These are phyloP conservation scores for Botia almorhae DNA, from an alignment of 2,797 vertebrate genomes.

Conservation along the genomic window DNA sequence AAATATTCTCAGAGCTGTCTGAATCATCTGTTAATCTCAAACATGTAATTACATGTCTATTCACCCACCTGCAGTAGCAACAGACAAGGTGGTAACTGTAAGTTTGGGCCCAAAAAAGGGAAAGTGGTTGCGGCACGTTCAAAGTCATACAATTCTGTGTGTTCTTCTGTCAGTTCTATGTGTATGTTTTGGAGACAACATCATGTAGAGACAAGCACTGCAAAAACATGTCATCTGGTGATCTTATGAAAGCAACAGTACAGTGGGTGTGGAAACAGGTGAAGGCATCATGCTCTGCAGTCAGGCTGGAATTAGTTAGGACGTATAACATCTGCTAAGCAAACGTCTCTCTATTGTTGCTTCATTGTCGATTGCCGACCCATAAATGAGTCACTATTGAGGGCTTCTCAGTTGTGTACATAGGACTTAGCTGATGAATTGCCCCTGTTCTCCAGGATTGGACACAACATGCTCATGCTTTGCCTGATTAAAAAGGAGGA, in stretches of 20 bases:
- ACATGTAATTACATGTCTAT: constrained; percentile 53
- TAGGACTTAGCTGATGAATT: neutral
- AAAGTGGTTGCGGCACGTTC: constrained; percentile 36
- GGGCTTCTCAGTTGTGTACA: constrained; percentile 61
- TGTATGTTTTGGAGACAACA: constrained; percentile 35
- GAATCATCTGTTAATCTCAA: constrained; percentile 44
- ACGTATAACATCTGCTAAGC: constrained; percentile 62
- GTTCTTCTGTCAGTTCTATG: constrained; percentile 13
- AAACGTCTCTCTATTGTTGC: constrained; percentile 68
- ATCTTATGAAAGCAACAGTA: constrained; percentile 50
- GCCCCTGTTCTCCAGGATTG: neutral
- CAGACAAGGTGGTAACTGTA: constrained; percentile 21
- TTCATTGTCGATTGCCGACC: constrained; percentile 50
- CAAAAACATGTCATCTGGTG: constrained; percentile 37
- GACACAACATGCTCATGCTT: neutral
- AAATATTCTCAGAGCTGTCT: constrained; percentile 35
- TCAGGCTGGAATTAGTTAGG: constrained; percentile 21
- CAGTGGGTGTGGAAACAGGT: constrained; percentile 57
- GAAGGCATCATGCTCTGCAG: constrained; percentile 25
- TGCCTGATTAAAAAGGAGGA: neutral
- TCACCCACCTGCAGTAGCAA: constrained; percentile 47
- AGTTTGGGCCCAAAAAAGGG: constrained; percentile 20
- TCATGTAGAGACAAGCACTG: constrained; percentile 49
- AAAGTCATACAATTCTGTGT: constrained; percentile 28
- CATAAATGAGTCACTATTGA: constrained; percentile 63